Evolutionary conservation across 1,140 invertebrate species (phyloP).

Genomic region (Papilio glaucus): DNA sequence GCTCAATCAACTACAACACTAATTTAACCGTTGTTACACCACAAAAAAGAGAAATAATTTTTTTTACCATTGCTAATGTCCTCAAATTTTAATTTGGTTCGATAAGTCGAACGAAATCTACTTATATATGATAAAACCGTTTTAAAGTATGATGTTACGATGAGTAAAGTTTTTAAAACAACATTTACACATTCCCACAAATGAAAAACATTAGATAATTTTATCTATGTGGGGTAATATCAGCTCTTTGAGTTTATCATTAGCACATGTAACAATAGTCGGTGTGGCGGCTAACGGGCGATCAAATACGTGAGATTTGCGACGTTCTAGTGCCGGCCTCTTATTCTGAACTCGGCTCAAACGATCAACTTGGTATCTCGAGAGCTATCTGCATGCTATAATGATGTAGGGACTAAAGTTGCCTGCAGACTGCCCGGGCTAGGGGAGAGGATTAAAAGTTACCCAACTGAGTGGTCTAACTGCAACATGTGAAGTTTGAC

Average conservation of each 20-base stretch:
- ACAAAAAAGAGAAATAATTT: no score
- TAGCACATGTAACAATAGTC: slow-evolving; percentile 57
- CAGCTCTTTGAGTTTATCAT: slow-evolving; percentile 52
- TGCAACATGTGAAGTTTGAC: slow-evolving; percentile 39
- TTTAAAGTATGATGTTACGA: no score
- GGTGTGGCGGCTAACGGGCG: slow-evolving; percentile 54
- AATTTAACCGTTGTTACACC: no score
- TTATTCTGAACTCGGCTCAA: slow-evolving; percentile 44
- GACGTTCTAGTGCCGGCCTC: slow-evolving; percentile 47
- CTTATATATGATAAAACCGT: no score
- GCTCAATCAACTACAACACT: no score
- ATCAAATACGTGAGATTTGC: slow-evolving; percentile 76
- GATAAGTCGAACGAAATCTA: no score
- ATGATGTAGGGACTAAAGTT: slow-evolving; percentile 35
- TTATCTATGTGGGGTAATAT: slow-evolving; percentile 28
- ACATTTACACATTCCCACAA: neutral
- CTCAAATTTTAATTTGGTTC: no score
- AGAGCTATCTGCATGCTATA: slow-evolving; percentile 31
- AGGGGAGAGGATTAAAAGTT: slow-evolving; percentile 43
- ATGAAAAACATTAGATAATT: neutral
- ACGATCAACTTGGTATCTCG: slow-evolving; percentile 37
- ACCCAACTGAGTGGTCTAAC: slow-evolving; percentile 39
- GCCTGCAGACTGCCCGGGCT: slow-evolving; percentile 32
- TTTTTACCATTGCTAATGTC: no score
- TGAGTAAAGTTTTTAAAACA: no score